Evolutionary conservation across 2,797 vertebrate species (phyloP).

Genomic region (Graptemys geographica): DNA sequence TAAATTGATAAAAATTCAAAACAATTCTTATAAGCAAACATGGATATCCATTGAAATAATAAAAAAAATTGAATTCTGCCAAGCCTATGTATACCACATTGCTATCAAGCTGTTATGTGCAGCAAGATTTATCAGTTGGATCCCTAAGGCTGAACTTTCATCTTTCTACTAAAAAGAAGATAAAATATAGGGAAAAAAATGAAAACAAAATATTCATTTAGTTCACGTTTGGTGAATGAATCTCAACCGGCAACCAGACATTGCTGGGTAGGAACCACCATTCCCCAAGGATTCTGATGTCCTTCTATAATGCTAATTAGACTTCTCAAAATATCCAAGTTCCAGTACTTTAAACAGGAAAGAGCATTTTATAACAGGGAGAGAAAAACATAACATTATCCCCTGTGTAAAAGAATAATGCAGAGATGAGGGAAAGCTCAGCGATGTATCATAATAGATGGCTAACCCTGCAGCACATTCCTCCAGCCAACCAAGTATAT

Average conservation of each 20-base stretch:
- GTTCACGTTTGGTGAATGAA: background rate
- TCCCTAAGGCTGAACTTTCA: background rate
- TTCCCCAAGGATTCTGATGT: background rate
- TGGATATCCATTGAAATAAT: background rate
- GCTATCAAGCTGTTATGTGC: background rate
- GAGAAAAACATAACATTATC: constrained; percentile 6
- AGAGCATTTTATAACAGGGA: constrained; percentile 29
- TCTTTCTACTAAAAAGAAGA: background rate
- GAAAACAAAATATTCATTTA: constrained; percentile 6
- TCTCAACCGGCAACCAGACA: constrained; percentile 23
- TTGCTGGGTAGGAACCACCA: background rate
- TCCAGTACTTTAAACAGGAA: constrained; percentile 9
- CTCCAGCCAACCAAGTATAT: constrained; percentile 8
- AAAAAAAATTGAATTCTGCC: background rate
- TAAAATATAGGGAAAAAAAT: constrained; percentile 12
- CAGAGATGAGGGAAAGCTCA: constrained; percentile 25
- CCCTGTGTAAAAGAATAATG: background rate
- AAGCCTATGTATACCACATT: background rate
- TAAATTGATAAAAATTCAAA: background rate
- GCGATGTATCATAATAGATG: constrained; percentile 37
- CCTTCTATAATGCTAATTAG: constrained; percentile 25
- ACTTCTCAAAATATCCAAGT: constrained; percentile 42
- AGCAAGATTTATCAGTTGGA: background rate
- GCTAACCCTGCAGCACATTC: constrained; percentile 40
- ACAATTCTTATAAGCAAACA: background rate